Percentiles rank a stretch among this genome's conserved stretches.
Evolutionary conservation across 2,888 invertebrate species (phyloP).

Genomic region (Hyppa rectilinea): DNA sequence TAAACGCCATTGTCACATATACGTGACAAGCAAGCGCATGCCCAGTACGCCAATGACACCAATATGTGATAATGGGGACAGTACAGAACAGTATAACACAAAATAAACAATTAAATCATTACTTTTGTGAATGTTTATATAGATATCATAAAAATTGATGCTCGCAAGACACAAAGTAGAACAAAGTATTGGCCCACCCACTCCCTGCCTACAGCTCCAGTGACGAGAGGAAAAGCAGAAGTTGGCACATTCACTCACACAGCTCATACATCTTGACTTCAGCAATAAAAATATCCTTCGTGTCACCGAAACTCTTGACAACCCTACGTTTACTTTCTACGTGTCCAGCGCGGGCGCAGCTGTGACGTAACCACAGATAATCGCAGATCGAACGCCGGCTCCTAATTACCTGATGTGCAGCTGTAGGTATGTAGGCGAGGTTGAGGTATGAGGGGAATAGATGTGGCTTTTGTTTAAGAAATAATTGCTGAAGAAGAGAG

Average conservation of each 20-base stretch:
- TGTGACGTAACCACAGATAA: conserved; percentile 56
- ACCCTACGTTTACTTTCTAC: conserved; percentile 63
- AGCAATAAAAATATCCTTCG: not conserved
- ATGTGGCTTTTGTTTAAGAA: conserved; percentile 15
- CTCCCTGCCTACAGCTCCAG: too few species aligned
- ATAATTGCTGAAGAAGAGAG: not conserved
- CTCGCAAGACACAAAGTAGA: too few species aligned
- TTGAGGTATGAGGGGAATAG: conserved; percentile 22
- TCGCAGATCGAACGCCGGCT: conserved; percentile 58
- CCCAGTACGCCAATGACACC: too few species aligned
- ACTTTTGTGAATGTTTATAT: too few species aligned
- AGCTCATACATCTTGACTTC: not conserved
- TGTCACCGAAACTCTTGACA: conserved; percentile 19
- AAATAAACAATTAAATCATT: too few species aligned
- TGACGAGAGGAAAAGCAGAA: not conserved
- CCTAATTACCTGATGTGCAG: conserved; percentile 57
- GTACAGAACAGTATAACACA: too few species aligned
- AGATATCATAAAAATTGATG: too few species aligned
- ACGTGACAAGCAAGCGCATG: too few species aligned
- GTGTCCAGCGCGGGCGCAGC: conserved; percentile 34
- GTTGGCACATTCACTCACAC: not conserved
- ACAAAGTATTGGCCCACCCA: too few species aligned
- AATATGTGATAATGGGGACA: too few species aligned
- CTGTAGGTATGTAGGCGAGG: conserved; percentile 50
- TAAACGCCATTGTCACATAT: too few species aligned